Conservation (phyloP, 92 coral and sea anemone genomes). For the Virgularia gustaviana region DNA sequence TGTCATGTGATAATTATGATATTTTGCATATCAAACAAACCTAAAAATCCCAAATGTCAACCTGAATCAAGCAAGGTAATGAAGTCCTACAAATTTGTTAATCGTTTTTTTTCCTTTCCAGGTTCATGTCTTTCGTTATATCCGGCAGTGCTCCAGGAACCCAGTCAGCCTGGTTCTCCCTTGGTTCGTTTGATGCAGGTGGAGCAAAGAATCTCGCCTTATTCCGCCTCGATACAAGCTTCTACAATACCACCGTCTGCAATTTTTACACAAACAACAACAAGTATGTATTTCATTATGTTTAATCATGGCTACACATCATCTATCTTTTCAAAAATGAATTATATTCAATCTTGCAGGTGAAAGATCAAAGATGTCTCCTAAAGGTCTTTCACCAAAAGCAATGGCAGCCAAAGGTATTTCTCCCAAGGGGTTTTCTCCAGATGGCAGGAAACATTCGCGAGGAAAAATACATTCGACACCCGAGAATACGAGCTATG, state of each 20-base stretch:
- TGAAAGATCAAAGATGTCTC: neutral
- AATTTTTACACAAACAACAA: conserved; percentile 6
- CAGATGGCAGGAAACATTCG: neutral
- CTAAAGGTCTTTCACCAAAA: conserved; percentile 2
- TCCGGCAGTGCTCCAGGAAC: conserved; percentile 27
- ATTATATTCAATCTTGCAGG: no score
- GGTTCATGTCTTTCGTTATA: conserved; percentile 13
- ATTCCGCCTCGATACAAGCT: neutral
- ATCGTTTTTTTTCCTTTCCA: neutral
- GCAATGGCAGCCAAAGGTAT: conserved; percentile 6
- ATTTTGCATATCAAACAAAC: no score
- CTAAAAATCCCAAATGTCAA: no score
- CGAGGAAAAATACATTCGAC: neutral
- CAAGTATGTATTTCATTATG: no score
- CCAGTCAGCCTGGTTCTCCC: conserved; percentile 45
- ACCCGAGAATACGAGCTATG: neutral
- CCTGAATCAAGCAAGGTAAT: no score
- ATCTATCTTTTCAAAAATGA: no score
- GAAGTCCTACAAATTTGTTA: no score
- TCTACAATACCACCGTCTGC: neutral
- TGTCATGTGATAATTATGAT: no score
- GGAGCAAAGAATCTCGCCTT: conserved; percentile 64
- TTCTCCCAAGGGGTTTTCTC: conserved; percentile 14
- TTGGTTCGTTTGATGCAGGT: conserved; percentile 85
- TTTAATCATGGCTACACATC: no score